Evolutionary conservation across 1,140 invertebrate species (phyloP), one percentile per base, ranked within the genome.

Genomic region (Orius laevigatus): DNA sequence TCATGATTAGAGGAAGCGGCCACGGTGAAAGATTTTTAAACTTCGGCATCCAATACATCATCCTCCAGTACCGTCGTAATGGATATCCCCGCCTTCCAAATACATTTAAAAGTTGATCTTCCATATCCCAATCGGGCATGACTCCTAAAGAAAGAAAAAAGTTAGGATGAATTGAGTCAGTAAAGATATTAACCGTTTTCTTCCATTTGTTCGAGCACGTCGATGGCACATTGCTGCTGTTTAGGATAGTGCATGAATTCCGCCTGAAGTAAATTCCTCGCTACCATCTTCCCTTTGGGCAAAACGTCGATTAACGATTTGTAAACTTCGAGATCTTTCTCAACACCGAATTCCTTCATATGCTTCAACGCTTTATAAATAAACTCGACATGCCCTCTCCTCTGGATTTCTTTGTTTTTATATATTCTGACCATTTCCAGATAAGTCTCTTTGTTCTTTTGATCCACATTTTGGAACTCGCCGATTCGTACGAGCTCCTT

Each of bases 41-140:
- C 64, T 98, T 98, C 3, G 93, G 91, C 79, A 95, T 83, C 95
- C 95, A 99, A 60, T 98, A 99, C 70, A 89, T 78, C 83, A 97
- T 92, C 40, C 90, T 71, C 70, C 78, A 81, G 60, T 77, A 85
- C 62, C 93, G 95, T 50, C 84, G 67, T 10, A 89, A 62, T 0
- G 86, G 84, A 60, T 78, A 74, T 9, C 79, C 79, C 57, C 78
- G 68, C 48, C 70, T 66, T 0, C 93, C 92, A 70, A 97, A 98
- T 35, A 79, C 76, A 58, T 82, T 83, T 6, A 81, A 53, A 0
- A 98, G 62, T 57, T 93, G 79, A 48, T 74, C 65, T 57, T 91
- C 78, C 62, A 89, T 75, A 65, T 97, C 89, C 41, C 71, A 66
- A 63, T 98, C 93, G 0, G 92, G 92, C 51, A 91, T 84, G 3